Evolutionary conservation across 2,888 invertebrate species (phyloP).

Genomic region (Physocephala rufipes): DNA sequence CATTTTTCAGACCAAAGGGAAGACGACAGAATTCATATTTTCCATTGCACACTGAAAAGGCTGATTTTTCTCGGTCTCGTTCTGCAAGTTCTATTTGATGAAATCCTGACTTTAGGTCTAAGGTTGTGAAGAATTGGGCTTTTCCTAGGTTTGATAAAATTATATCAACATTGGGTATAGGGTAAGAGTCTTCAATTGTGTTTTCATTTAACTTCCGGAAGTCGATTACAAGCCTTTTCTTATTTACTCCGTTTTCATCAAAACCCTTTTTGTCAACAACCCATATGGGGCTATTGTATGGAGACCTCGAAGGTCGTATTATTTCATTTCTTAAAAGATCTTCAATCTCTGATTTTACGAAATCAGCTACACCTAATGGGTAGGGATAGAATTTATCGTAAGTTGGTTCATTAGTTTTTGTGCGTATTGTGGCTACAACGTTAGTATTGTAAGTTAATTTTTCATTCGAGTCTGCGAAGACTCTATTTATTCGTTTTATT

Average conservation of each 20-base stretch:
- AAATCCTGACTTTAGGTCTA: slow-evolving; percentile 43
- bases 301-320: slow-evolving; percentile 33
- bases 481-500: too few species aligned
- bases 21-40: slow-evolving; percentile 42
- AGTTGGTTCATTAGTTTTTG: slow-evolving; percentile 2
- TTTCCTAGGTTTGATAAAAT: slow-evolving; percentile 41
- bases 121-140: slow-evolving; percentile 37
- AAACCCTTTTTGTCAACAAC: slow-evolving; percentile 22
- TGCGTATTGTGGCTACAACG: background rate
- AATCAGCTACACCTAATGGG: slow-evolving; percentile 30
- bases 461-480: too few species aligned
- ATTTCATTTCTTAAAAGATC: slow-evolving; percentile 31
- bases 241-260: slow-evolving; percentile 12
- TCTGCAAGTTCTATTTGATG: slow-evolving; percentile 41
- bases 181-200: slow-evolving; percentile 44
- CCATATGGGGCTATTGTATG: slow-evolving; percentile 37
- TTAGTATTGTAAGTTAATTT: background rate
- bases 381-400: slow-evolving; percentile 26
- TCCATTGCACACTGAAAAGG: slow-evolving; percentile 37
- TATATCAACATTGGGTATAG: slow-evolving; percentile 36
- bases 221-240: slow-evolving; percentile 27
- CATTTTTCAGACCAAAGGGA: slow-evolving; percentile 38
- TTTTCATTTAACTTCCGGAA: slow-evolving; percentile 36
- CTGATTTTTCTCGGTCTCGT: slow-evolving; percentile 41
- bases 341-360: slow-evolving; percentile 36